Conservation (phyloP, 2,113 vertebrate species). For the Baryphthengus martii region DNA sequence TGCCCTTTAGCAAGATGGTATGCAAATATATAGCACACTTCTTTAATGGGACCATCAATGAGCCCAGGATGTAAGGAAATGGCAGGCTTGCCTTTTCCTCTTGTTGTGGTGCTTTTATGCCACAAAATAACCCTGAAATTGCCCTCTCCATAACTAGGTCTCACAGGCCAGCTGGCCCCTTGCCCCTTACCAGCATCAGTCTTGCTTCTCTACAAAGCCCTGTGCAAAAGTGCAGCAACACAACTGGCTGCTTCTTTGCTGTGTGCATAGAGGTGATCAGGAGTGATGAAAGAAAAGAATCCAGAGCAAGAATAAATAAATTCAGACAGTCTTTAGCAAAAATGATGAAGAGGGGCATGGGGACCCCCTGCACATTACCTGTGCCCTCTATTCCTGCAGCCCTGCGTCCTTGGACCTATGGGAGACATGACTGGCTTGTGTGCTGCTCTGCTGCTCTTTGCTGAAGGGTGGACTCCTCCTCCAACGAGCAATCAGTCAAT, state of each 20-base stretch:
- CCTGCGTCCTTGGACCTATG: neutral
- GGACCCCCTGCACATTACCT: neutral
- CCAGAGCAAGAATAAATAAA: neutral
- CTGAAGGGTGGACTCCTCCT: constrained; percentile 60
- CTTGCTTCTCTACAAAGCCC: neutral
- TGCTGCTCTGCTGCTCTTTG: constrained; percentile 68
- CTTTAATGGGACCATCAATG: neutral
- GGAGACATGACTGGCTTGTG: constrained; percentile 46
- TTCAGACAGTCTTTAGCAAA: neutral
- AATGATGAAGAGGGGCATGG: accelerated
- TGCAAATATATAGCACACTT: neutral
- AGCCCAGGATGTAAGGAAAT: neutral
- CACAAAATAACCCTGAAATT: neutral
- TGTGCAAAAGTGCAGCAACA: neutral
- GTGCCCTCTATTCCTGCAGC: neutral
- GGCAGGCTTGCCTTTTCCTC: neutral
- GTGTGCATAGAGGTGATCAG: too few species aligned
- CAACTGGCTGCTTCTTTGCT: neutral
- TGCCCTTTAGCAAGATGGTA: neutral
- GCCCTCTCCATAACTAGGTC: neutral
- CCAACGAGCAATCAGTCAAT: constrained; percentile 55
- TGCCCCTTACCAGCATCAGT: neutral
- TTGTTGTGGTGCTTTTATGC: neutral
- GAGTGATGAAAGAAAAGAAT: neutral
- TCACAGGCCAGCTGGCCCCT: neutral